Base-by-base conservation (phyloP, 2,797 vertebrate species). In the Anabacerthia variegaticeps region DNA sequence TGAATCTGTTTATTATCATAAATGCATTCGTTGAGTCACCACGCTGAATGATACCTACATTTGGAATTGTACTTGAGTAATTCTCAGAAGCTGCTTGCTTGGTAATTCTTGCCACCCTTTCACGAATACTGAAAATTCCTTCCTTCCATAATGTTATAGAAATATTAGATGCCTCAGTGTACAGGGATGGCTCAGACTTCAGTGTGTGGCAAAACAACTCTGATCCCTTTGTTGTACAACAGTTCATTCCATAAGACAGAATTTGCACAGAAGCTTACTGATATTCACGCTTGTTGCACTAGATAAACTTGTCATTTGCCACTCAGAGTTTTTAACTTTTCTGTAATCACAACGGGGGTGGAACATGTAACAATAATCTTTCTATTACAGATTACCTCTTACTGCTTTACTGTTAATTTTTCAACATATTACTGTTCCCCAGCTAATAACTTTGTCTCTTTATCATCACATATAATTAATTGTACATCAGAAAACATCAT, bases 401-500 rank as follows among this genome's bases (percentile, higher is more conserved):
- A 87, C 55, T 68, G 21, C 7, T 89, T 67, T 69, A 49, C 77
- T 75, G 63, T 43, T 91, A 80, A 77, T 44, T 69, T 65, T 91
- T 59, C 84, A 61, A 67, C 28, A 37, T 87, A 59, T 86, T 94
- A 51, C 54, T 59, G 10, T 88, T 94, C 61, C 78, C 58, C 61
- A 91, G 74, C 34, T 82, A 93, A 95, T 54, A 95, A 56, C 43
- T 85, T 79, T 63, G 27, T 62, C 15, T 88, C 58, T 93, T 95
- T 95, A 79, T 76, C 76, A 84, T 95, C 76, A 23, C 86, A n/a
- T 88, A 44, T 92, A 95, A 94, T 95, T 97, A 96, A 96, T 83
- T 4, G 20, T 95, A 81, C 75, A 91, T 94, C 80, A 85, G 69
- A 88, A 95, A 91, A 89, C 12, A 62, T 44, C 59, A 96, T 92